These are phyloP conservation scores for Argyra leucocephala DNA, from an alignment of 2,888 invertebrate species.

Conservation along the genomic window DNA sequence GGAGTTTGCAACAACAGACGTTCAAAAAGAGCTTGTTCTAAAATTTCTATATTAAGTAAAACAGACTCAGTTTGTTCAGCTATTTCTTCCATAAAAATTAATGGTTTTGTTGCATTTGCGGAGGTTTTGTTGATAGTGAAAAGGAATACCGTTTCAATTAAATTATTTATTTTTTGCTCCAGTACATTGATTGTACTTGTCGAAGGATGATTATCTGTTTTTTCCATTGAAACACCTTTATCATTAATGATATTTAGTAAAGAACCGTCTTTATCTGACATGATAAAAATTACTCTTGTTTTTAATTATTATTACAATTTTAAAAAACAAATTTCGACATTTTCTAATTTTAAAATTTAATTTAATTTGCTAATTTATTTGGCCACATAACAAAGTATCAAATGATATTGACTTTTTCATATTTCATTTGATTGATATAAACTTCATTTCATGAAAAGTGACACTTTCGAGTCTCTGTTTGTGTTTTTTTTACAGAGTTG, in stretches of 20 bases:
- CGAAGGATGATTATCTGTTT: neutral
- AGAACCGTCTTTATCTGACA: neutral
- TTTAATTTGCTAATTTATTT: neutral
- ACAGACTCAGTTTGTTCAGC: constrained; percentile 45
- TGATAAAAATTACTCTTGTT: neutral
- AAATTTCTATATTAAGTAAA: constrained; percentile 53
- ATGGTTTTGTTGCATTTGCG: constrained; percentile 35
- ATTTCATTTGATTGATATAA: too few species aligned
- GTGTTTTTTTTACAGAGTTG: too few species aligned
- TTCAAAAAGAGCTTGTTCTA: constrained; percentile 73
- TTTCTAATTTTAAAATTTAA: neutral
- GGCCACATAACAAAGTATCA: neutral
- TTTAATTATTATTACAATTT: neutral
- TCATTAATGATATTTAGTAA: neutral
- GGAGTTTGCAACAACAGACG: constrained; percentile 56
- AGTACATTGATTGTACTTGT: neutral
- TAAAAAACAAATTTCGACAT: neutral
- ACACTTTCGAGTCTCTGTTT: too few species aligned
- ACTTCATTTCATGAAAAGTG: too few species aligned
- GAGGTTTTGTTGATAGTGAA: constrained; percentile 52
- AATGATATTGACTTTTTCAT: too few species aligned
- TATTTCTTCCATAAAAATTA: constrained; percentile 59
- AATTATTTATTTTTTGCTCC: constrained; percentile 23
- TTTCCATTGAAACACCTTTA: neutral
- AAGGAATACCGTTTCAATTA: constrained; percentile 63